Evolutionary conservation across 2,888 invertebrate species (phyloP).

Genomic region (Chromoteleia sp.): DNA sequence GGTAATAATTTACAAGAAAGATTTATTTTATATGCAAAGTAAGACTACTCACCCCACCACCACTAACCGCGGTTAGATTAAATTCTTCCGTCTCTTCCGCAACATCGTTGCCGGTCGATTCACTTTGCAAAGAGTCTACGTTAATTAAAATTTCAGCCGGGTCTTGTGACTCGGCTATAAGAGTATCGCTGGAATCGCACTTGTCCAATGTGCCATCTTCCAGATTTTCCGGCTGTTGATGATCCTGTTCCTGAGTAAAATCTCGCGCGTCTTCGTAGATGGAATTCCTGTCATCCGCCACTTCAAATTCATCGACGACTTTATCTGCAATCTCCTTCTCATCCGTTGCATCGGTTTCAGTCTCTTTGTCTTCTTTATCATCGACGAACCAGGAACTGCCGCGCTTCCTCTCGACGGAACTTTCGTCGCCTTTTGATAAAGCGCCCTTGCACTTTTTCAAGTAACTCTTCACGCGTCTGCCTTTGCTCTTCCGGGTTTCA

Average conservation of each 20-base stretch:
- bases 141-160: conserved; percentile 24
- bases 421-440: conserved; percentile 79
- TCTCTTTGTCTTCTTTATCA: conserved; percentile 67
- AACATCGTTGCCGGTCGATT: conserved; percentile 11
- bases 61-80: conserved; percentile 22
- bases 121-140: conserved; percentile 38
- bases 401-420: conserved; percentile 76
- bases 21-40: no score
- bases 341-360: conserved; percentile 13
- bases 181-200: conserved; percentile 81
- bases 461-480: conserved; percentile 86
- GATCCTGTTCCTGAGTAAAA: conserved; percentile 55
- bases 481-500: conserved; percentile 85
- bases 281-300: conserved; percentile 70
- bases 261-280: conserved; percentile 78
- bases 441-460: conserved; percentile 86
- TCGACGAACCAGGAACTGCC: conserved; percentile 80
- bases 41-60: conserved; percentile 32
- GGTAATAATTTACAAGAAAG: no score
- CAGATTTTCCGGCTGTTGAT: conserved; percentile 32
- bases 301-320: conserved; percentile 30
- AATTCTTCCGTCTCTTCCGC: conserved; percentile 55
- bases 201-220: conserved; percentile 77
- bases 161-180: conserved; percentile 79
- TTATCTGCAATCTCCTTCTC: conserved; percentile 41